Evolutionary conservation across 2,888 invertebrate genomes (phyloP).

Genomic region (Cremastobaeus sp.): DNA sequence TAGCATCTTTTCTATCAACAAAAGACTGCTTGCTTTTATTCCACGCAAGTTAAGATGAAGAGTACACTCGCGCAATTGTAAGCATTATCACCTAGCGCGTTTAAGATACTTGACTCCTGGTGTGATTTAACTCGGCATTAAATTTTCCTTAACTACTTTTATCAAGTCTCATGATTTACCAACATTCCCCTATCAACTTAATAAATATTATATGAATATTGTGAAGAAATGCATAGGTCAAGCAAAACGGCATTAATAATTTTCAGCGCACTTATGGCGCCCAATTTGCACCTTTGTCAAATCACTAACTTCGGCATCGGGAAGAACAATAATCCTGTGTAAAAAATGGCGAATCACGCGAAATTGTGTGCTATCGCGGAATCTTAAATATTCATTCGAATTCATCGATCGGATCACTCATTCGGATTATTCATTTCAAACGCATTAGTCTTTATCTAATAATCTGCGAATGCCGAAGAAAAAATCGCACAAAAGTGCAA

Average conservation of each 20-base stretch:
- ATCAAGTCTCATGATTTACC: slow-evolving; percentile 43
- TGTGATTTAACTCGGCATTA: slow-evolving; percentile 52
- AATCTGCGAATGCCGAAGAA: slow-evolving; percentile 14
- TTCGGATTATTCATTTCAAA: slow-evolving; percentile 51
- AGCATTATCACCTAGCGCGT: slow-evolving; percentile 35
- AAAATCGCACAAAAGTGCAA: slow-evolving; percentile 9
- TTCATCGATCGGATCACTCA: slow-evolving; percentile 51
- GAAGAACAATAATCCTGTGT: too few species aligned
- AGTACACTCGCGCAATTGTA: slow-evolving; percentile 31
- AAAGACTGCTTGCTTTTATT: slow-evolving; percentile 46
- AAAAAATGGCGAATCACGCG: slow-evolving; percentile 27
- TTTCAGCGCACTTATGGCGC: too few species aligned
- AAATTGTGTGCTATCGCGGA: slow-evolving; percentile 31
- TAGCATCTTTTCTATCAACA: too few species aligned
- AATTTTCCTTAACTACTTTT: slow-evolving; percentile 57
- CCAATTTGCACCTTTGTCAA: too few species aligned
- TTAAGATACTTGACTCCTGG: slow-evolving; percentile 48
- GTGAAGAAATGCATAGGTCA: slow-evolving; percentile 21
- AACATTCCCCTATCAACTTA: slow-evolving; percentile 36
- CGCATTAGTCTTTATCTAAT: slow-evolving; percentile 56
- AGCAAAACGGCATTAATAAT: slow-evolving; percentile 28
- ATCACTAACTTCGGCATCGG: too few species aligned
- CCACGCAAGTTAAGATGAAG: slow-evolving; percentile 46
- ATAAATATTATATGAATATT: slow-evolving; percentile 51
- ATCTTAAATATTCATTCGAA: slow-evolving; percentile 47